These are phyloP conservation scores for Popillia japonica DNA, from an alignment of 1,140 invertebrate species.

Conservation along the genomic window DNA sequence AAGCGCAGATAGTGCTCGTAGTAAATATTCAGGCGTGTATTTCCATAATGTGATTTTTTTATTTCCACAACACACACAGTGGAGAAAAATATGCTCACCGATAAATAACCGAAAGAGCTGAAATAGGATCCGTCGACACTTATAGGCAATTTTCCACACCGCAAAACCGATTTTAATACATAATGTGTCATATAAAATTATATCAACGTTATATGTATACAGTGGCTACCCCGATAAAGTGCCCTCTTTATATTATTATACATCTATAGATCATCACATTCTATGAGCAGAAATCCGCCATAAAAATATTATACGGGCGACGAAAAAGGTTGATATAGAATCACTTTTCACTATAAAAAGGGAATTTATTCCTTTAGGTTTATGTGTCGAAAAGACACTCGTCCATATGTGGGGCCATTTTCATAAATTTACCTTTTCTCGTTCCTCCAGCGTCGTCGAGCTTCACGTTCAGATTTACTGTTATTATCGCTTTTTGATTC, in stretches of 20 bases:
- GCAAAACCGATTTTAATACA: conserved; percentile 51
- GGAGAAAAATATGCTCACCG: conserved; percentile 32
- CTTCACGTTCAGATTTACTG: conserved; percentile 12
- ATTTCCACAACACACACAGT: conserved; percentile 23
- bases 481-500: conserved; percentile 32
- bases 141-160: conserved; percentile 52
- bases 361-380: conserved; percentile 42
- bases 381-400: conserved; percentile 38
- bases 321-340: conserved; percentile 44
- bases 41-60: conserved; percentile 34
- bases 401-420: conserved; percentile 40
- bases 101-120: conserved; percentile 39
- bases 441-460: background rate
- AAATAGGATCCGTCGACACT: conserved; percentile 40
- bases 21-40: conserved; percentile 5
- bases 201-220: conserved; percentile 48
- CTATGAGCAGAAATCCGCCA: conserved; percentile 55
- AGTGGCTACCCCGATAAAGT: conserved; percentile 53
- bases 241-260: conserved; percentile 55
- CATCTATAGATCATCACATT: conserved; percentile 55
- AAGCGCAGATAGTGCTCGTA: conserved; percentile 2
- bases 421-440: conserved; percentile 40
- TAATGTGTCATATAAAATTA: conserved; percentile 54
- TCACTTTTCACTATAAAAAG: conserved; percentile 44
- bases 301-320: conserved; percentile 53